Conservation (phyloP, 2,113 vertebrate genomes). For the Asarcornis scutulata region DNA sequence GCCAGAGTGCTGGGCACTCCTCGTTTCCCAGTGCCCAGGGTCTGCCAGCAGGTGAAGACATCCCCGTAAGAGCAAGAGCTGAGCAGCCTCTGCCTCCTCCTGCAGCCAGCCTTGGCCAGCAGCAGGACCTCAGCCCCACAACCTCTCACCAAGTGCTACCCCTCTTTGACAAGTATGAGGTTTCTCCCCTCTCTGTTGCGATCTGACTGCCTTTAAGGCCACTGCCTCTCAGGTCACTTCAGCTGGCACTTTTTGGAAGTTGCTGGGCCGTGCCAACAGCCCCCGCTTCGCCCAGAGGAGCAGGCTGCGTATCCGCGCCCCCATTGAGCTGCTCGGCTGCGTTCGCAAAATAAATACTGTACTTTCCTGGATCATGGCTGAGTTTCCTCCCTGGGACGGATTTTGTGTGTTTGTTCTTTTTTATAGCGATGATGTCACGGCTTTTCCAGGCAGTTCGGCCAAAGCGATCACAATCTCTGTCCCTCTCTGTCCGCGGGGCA, state of each 20-base stretch:
- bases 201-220: background rate
- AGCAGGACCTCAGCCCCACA: fast-evolving
- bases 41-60: background rate
- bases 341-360: background rate
- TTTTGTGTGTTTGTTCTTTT: background rate
- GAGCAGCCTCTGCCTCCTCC: background rate
- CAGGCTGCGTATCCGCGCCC: background rate
- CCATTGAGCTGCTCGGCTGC: background rate
- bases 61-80: fast-evolving
- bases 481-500: fast-evolving
- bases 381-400: background rate
- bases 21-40: background rate
- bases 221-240: background rate
- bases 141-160: background rate
- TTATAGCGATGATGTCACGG: background rate
- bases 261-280: background rate
- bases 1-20: background rate
- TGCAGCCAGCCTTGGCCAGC: background rate
- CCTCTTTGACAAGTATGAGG: background rate
- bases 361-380: background rate
- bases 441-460: slow-evolving; percentile 7
- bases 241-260: background rate
- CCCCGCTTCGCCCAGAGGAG: background rate
- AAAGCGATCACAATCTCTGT: background rate
- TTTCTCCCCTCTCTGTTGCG: background rate